These are phyloP conservation scores for Drosophila aldrichi DNA, from an alignment of 2,888 invertebrate genomes.

Conservation along the genomic window DNA sequence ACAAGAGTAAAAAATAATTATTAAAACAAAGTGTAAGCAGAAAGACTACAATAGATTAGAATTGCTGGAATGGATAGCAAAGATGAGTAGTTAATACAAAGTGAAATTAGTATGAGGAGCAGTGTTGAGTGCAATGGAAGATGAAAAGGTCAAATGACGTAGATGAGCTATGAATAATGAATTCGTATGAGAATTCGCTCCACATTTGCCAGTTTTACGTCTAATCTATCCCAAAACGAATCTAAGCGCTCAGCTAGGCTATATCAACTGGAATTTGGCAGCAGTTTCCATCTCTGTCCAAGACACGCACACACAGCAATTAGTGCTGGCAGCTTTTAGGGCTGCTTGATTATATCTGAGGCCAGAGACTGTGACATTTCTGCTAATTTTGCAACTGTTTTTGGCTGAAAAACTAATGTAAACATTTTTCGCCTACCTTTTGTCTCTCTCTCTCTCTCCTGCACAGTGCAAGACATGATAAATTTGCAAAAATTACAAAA, in stretches of 20 bases:
- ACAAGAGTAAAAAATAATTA: no score
- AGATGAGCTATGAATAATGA: background rate
- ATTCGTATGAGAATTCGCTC: background rate
- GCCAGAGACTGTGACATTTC: constrained; percentile 28
- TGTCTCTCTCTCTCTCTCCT: constrained; percentile 41
- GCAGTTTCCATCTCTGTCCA: constrained; percentile 55
- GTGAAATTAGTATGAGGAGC: background rate
- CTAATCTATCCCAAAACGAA: background rate
- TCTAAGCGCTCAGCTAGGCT: background rate
- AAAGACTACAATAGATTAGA: background rate
- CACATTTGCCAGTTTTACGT: background rate
- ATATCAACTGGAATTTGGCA: background rate
- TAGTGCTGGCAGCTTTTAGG: constrained; percentile 53
- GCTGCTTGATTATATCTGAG: constrained; percentile 19
- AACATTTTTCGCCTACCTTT: constrained; percentile 63
- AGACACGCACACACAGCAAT: constrained; percentile 44
- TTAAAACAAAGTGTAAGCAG: no score
- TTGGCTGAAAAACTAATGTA: constrained; percentile 69
- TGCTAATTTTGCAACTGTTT: constrained; percentile 57
- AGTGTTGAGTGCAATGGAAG: background rate
- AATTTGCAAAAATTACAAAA: constrained; percentile 90
- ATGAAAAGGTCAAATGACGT: background rate
- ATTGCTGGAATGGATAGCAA: no score
- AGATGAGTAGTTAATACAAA: background rate
- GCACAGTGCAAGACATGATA: constrained; percentile 86